Base-by-base conservation (phyloP, 2,113 vertebrate species). In the Corythornis madagascariensis region DNA sequence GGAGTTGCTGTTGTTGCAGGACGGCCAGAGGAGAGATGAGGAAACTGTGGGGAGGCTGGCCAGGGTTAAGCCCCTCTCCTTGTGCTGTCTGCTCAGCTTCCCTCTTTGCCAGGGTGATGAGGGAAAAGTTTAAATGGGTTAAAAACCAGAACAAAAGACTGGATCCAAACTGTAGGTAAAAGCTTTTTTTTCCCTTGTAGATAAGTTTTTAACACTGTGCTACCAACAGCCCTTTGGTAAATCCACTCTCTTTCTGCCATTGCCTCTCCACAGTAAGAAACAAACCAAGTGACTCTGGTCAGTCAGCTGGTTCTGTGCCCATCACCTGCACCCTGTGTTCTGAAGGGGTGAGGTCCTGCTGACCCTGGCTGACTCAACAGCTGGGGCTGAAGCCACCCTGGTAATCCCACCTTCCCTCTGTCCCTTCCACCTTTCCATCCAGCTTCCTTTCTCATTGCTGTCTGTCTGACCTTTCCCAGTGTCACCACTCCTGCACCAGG, bases 401-500 rank as follows among this genome's bases (percentile, higher is more conserved):
- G 13, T 35, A 56, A 33, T 15, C 29, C 75, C 22, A 14, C 59
- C 12, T 0, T 17, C 60, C 47, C 45, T 16, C 53, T 3, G 1
- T 80, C 75, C 84, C 59, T 77, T 88, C 82, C 2, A 1, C 42
- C 9, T 86, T 96, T 91, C 75, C 93, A 83, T 92, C 56, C 67
- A 0, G 7, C 35, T 96, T 97, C 97, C 95, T 93, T 70, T 90
- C 47, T 67, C 87, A 69, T 92, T 89, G 89, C 94, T 48, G 65
- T 1, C 5, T 69, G 74, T 66, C 38, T 77, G 92, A 72, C 26
- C 3, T 38, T 87, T 86, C 84, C 84, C 22, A 7, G 45, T 45
- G 56, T 95, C 87, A 61, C 24, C 3, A 42, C 79, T 96, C 80
- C 85, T 33, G 9, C 16, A 50, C 64, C 21, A 7, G 7, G 24